A percentile compares a stretch with the other conserved stretches of the same genome.
Conservation (phyloP, 2,888 invertebrate genomes). For the Deroplatys truncata region DNA sequence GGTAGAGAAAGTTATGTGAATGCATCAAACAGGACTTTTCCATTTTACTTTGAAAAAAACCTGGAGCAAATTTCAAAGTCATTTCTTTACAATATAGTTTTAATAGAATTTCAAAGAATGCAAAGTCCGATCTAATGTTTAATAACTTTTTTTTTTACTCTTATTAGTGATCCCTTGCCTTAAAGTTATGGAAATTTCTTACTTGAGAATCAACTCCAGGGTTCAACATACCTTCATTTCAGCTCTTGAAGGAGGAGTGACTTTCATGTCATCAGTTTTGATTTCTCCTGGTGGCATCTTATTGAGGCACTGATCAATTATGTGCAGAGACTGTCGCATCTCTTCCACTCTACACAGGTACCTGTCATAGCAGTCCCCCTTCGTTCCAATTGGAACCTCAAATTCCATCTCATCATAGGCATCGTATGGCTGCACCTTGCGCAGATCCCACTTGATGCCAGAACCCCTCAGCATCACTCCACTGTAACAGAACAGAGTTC, state of each 20-base stretch:
- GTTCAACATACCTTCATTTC: conserved; percentile 86
- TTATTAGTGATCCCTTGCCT: too few relatives aligned
- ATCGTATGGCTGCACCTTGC: conserved; percentile 95
- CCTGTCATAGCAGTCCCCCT: conserved; percentile 97
- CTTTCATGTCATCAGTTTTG: conserved; percentile 91
- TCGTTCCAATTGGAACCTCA: conserved; percentile 92
- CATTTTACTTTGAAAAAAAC: too few relatives aligned
- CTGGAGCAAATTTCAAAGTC: too few relatives aligned
- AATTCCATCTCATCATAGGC: conserved; percentile 92
- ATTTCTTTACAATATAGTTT: too few relatives aligned
- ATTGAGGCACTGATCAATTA: conserved; percentile 95
- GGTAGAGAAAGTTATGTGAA: too few relatives aligned
- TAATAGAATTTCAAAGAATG: too few relatives aligned
- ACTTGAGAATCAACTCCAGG: too few relatives aligned
- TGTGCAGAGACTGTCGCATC: conserved; percentile 92
- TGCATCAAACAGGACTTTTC: too few relatives aligned
- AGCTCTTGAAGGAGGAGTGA: conserved; percentile 81
- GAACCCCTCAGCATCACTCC: conserved; percentile 98
- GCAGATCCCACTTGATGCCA: conserved; percentile 97
- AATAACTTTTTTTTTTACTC: too few relatives aligned
- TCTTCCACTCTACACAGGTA: conserved; percentile 88
- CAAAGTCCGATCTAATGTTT: too few relatives aligned
- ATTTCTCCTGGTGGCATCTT: conserved; percentile 95
- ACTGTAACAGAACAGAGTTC: conserved; percentile 49
- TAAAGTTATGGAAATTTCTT: too few relatives aligned